Evolutionary conservation across 2,888 invertebrate species (phyloP), one percentile per base, ranked within the genome.

Genomic region (Caenorhabditis sulstoni): DNA sequence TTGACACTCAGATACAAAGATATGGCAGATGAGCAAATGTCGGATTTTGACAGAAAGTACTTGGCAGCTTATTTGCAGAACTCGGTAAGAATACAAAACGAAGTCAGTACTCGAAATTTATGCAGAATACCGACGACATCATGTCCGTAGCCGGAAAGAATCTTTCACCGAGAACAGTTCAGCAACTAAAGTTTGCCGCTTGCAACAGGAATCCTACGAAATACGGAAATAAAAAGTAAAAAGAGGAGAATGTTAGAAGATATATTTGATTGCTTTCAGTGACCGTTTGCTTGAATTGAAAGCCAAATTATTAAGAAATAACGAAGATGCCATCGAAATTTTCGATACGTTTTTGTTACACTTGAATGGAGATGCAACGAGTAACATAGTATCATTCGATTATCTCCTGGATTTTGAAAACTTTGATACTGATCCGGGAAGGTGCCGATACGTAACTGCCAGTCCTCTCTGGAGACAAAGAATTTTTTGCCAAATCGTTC

Each of bases 391-490:
- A 3, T 12, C 3, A n/a, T 41, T 58, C 8, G 64, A 59, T 20
- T 79, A 74, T 55, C 50, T 79, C 29, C 14, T 74, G 12, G 68
- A 79, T 37, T 79, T 68, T 45, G 50, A 68, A 9, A 49, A 14
- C n/a, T 1, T 18, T 3, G 74, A 65, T 39, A 52, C n/a, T 2
- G 20, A 70, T 55, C 68, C 79, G 12, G 61, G 45, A n/a, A 55
- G 22, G 35, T 79, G 79, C 23, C 39, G 39, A 0, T 79, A 74
- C 41, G 16, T 74, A 23, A 70, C 70, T 8, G 49, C 35, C 20
- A 59, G 74, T 44, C 39, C 65, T 16, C 47, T 79, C 3, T 79
- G 79, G 79, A 62, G 74, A 47, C 79, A 79, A 35, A 50, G 74
- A 8, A 62, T 79, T 2, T 74, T 74, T 49, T 74, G 37, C 22